These are phyloP conservation scores for Leptosomus discolor DNA, from an alignment of 2,113 vertebrate species.

Conservation along the genomic window DNA sequence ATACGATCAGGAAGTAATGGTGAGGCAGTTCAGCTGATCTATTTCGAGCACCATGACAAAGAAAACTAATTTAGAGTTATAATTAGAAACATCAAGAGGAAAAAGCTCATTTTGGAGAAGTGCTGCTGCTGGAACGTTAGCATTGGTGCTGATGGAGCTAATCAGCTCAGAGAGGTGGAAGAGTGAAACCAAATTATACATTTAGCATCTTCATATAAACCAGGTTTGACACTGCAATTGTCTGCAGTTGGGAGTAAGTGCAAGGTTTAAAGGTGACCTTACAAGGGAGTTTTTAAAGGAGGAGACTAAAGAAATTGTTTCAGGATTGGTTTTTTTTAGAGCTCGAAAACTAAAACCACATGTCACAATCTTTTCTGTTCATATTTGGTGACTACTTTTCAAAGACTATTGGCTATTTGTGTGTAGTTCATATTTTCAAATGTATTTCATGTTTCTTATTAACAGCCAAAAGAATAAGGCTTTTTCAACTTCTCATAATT, in stretches of 20 bases:
- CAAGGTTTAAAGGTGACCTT: slow-evolving; percentile 8
- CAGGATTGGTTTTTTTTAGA: not conserved
- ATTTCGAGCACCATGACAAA: slow-evolving; percentile 42
- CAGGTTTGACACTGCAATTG: not conserved
- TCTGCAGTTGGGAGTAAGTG: not conserved
- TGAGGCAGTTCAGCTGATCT: not conserved
- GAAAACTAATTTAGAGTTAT: slow-evolving; percentile 51
- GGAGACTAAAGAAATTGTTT: not conserved
- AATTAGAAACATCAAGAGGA: slow-evolving; percentile 42
- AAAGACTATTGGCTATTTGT: not conserved
- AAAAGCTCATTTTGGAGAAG: slow-evolving; percentile 46
- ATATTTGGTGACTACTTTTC: not conserved
- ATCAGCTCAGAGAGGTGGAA: slow-evolving; percentile 17
- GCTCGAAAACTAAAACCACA: not conserved
- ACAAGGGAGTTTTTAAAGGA: not conserved
- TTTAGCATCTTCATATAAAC: slow-evolving; percentile 12
- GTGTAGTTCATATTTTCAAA: not conserved
- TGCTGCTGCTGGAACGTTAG: slow-evolving; percentile 5
- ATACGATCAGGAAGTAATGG: not conserved
- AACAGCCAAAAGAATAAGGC: not conserved
- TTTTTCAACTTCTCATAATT: not conserved
- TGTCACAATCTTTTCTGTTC: not conserved
- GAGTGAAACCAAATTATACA: slow-evolving; percentile 4
- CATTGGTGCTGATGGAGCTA: slow-evolving; percentile 27
- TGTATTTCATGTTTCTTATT: not conserved